Evolutionary conservation across 2,797 vertebrate genomes (phyloP).

Genomic region (Tangara arthus): DNA sequence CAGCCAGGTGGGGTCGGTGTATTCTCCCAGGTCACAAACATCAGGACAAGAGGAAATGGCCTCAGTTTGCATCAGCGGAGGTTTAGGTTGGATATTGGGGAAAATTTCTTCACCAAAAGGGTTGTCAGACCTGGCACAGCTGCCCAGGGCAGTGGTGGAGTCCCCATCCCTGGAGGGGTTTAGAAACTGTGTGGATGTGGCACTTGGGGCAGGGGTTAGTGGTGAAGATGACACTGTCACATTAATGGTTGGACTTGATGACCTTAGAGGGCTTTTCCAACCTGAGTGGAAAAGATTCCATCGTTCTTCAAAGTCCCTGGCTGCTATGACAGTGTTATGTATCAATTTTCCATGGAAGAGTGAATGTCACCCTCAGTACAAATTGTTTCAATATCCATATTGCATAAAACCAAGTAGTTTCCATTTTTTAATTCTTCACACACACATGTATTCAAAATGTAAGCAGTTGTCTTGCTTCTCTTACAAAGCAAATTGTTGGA

Average conservation of each 20-base stretch:
- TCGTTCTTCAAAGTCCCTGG: background rate
- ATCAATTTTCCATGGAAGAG: background rate
- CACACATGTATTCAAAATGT: background rate
- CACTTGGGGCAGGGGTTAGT: accelerated
- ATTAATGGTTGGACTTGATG: background rate
- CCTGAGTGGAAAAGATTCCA: background rate
- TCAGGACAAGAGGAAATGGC: background rate
- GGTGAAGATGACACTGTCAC: background rate
- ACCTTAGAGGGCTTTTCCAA: background rate
- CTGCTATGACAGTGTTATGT: background rate
- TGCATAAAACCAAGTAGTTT: background rate
- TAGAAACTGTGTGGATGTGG: background rate
- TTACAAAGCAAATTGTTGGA: background rate
- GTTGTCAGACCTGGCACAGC: background rate
- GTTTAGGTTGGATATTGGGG: background rate
- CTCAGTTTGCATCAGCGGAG: background rate
- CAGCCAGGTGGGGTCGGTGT: background rate
- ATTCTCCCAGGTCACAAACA: background rate
- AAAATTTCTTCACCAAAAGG: background rate
- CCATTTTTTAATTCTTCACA: background rate
- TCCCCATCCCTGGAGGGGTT: background rate
- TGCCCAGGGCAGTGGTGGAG: background rate
- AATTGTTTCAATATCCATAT: background rate
- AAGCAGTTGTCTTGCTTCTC: background rate
- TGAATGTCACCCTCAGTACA: background rate